A percentile compares a stretch with the other conserved stretches of the same genome.
These are phyloP conservation scores for Ganaspis sp. DNA, from an alignment of 1,140 invertebrate genomes.

Conservation along the genomic window DNA sequence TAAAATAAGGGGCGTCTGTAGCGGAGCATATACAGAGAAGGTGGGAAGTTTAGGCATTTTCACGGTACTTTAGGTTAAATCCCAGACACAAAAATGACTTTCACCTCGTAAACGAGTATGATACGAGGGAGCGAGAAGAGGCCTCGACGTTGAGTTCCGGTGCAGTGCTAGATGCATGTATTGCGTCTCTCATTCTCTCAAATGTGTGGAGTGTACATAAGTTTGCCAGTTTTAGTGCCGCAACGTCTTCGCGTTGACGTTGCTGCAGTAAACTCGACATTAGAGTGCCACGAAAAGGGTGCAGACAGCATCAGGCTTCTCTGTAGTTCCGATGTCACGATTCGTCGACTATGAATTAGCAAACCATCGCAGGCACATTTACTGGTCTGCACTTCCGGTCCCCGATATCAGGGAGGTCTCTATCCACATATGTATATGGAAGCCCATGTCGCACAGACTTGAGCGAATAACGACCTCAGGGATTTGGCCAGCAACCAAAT, in stretches of 20 bases:
- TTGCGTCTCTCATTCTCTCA: background rate
- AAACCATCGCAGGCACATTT: constrained; percentile 3
- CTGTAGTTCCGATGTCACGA: background rate
- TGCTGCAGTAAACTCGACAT: background rate
- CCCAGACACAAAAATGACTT: constrained; percentile 28
- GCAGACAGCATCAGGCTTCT: background rate
- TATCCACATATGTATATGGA: background rate
- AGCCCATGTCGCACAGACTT: background rate
- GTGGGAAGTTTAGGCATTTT: constrained; percentile 19
- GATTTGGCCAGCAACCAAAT: constrained; percentile 21
- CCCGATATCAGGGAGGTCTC: constrained; percentile 4
- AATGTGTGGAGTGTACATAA: background rate
- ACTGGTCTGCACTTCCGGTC: constrained; percentile 16
- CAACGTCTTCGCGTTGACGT: constrained; percentile 2
- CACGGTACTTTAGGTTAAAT: constrained; percentile 22
- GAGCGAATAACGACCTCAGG: constrained; percentile 12
- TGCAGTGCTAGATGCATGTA: background rate
- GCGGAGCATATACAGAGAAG: background rate
- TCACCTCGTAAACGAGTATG: background rate
- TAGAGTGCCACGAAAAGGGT: background rate
- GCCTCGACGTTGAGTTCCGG: constrained; percentile 13
- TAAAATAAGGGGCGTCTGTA: constrained; percentile 8
- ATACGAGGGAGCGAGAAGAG: background rate
- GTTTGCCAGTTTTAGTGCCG: constrained; percentile 19
- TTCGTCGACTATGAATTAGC: constrained; percentile 27